phyloP scores from a whole-genome alignment of 2,797 vertebrate genomes.

The Acanthurus leucopareius region DNA sequence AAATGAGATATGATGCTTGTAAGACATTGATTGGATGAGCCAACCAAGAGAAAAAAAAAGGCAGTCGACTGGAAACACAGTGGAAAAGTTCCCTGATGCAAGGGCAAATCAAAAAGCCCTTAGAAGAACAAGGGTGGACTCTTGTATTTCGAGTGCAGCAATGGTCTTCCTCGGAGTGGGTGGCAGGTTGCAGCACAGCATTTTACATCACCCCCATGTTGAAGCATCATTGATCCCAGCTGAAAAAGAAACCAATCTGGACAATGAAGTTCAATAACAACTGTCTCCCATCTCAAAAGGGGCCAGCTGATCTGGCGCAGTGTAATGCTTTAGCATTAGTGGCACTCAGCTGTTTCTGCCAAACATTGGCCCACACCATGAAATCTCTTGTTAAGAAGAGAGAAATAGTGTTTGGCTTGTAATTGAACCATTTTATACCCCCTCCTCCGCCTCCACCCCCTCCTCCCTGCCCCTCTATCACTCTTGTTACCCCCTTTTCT shows the following conservation, averaged over 20 bases:
- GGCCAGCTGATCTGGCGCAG: constrained; percentile 90
- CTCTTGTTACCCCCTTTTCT: constrained; percentile 72
- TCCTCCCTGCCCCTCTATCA: constrained; percentile 70
- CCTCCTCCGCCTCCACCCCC: constrained; percentile 59
- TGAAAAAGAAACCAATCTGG: constrained; percentile 95
- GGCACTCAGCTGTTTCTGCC: constrained; percentile 97
- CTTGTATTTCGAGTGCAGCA: constrained; percentile 29
- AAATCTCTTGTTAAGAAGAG: constrained; percentile 99
- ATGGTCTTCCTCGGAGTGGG: constrained; percentile 63
- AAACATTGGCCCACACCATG: constrained; percentile 95
- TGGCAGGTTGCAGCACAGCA: constrained; percentile 89
- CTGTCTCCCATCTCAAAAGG: constrained; percentile 90
- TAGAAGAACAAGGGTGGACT: constrained; percentile 18
- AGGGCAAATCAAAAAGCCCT: constrained; percentile 18
- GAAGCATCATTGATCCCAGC: constrained; percentile 97
- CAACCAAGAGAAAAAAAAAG: neutral
- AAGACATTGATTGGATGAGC: neutral
- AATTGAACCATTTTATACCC: constrained; percentile 99
- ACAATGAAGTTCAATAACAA: constrained; percentile 99
- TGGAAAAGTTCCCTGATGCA: constrained; percentile 1
- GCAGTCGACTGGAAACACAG: neutral
- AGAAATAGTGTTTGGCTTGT: constrained; percentile 99
- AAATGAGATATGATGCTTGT: neutral
- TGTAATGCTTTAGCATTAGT: constrained; percentile 95
- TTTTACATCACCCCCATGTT: constrained; percentile 94